phyloP scores from a whole-genome alignment of 2,113 vertebrate species.

The Urocolius indicus region DNA sequence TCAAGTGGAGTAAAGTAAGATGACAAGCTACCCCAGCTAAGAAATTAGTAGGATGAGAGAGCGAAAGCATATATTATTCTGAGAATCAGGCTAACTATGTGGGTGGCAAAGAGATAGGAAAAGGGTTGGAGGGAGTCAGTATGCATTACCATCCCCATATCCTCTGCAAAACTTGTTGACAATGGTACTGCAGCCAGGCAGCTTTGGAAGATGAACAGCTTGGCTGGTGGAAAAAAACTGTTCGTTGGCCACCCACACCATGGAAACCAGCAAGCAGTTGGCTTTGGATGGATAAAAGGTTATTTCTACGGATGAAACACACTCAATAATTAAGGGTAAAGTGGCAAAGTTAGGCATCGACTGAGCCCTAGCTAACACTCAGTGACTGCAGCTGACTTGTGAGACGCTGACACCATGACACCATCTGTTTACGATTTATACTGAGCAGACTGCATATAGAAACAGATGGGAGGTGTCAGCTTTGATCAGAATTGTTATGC shows the following conservation, averaged over 20 bases:
- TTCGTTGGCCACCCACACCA: conserved; percentile 26
- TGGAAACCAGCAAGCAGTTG: conserved; percentile 50
- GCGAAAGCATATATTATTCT: conserved; percentile 23
- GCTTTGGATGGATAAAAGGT: conserved; percentile 24
- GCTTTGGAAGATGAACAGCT: conserved; percentile 46
- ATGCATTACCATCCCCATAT: conserved; percentile 42
- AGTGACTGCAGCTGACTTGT: conserved; percentile 42
- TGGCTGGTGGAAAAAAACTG: conserved; percentile 46
- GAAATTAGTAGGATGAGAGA: conserved; percentile 33
- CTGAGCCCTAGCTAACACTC: conserved; percentile 8
- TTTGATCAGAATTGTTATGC: conserved; percentile 43
- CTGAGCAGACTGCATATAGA: conserved; percentile 62
- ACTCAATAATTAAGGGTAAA: conserved; percentile 16
- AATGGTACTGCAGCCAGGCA: conserved; percentile 37
- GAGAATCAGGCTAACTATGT: conserved; percentile 27
- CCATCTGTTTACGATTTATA: conserved; percentile 59
- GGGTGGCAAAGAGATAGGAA: conserved; percentile 59
- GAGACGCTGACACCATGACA: conserved; percentile 44
- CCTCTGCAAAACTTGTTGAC: conserved; percentile 62
- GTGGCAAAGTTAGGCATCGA: neutral
- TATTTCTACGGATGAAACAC: conserved; percentile 24
- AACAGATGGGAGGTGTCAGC: conserved; percentile 63
- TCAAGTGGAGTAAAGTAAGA: conserved; percentile 15
- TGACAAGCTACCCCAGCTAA: neutral
- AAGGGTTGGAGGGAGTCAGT: conserved; percentile 28